Base-by-base conservation (phyloP, 2,797 vertebrate genomes). In the Allobates femoralis region DNA sequence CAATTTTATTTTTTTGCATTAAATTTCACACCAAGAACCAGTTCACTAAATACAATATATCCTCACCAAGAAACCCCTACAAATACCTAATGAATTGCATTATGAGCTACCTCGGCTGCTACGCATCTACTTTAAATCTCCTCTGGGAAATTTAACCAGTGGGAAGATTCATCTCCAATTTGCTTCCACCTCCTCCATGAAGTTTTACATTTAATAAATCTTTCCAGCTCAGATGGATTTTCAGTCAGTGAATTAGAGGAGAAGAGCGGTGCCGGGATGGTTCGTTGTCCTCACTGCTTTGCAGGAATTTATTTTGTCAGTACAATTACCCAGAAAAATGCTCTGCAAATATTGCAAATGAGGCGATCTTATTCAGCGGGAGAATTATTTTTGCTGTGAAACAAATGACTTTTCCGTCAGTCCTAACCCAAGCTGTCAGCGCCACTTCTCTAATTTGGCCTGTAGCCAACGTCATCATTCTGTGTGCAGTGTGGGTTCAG, bases 351-450 rank as follows among this genome's bases (percentile, higher is more conserved):
- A 89, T 91, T 90, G 90, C 89, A 92, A 92, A 91, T 88, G 93
- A 91, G 88, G 88, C 86, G 84, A 90, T 84, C 88, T 53, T 89
- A 90, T 92, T 92, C 91, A 92, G 90, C 1, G 32, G 89, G 86
- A 88, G 81, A 86, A 90, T 90, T 90, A 78, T 90, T 89, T 86
- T 51, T 67, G 88, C 90, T 86, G 91, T 83, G 90, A 91, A 92
- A 91, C 88, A 90, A 93, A 91, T 89, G 90, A 90, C 89, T 92
- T 92, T 93, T 91, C 90, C 91, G 91, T 92, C 91, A 93, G 88
- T 88, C 88, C 91, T 93, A 93, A 93, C 90, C 90, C 88, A 87
- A 90, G 89, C 90, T 92, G 91, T 91, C 92, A 93, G 81, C 53
- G 16, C 67, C 32, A 74, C 51, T 73, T 91, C 89, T 87, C 91